Conservation (phyloP, 2,888 invertebrate genomes). For the Mongoloraphidia duomilia region DNA sequence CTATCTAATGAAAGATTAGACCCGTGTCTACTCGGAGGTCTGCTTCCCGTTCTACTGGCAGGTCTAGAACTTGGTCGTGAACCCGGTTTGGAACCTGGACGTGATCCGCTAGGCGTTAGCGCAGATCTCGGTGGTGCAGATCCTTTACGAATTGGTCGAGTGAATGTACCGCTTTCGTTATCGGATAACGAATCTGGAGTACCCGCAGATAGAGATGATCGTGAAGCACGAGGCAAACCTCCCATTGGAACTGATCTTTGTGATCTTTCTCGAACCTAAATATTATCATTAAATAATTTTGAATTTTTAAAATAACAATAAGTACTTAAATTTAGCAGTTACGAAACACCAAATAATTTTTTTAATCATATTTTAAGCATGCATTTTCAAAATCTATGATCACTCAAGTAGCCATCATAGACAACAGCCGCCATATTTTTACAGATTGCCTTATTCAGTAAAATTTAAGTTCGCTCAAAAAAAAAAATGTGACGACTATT, state of each 20-base stretch:
- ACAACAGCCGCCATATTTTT: background rate
- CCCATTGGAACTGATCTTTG: slow-evolving; percentile 81
- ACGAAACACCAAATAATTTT: background rate
- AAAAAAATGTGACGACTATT: background rate
- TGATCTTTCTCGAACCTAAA: slow-evolving; percentile 83
- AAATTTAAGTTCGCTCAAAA: slow-evolving; percentile 6
- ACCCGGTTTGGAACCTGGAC: slow-evolving; percentile 36
- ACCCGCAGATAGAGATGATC: slow-evolving; percentile 69
- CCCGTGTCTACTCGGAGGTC: slow-evolving; percentile 86
- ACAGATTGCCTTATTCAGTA: background rate
- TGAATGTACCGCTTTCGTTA: slow-evolving; percentile 56
- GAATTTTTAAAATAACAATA: background rate
- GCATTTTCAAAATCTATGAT: too few species aligned
- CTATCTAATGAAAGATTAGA: slow-evolving; percentile 83
- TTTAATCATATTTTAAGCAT: background rate
- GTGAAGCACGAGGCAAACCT: slow-evolving; percentile 40
- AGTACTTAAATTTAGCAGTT: background rate
- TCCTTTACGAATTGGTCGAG: slow-evolving; percentile 37
- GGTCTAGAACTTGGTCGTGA: slow-evolving; percentile 75
- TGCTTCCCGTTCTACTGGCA: slow-evolving; percentile 73
- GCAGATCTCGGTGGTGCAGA: slow-evolving; percentile 47
- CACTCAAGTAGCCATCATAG: too few species aligned
- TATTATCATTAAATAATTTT: background rate
- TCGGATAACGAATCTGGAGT: slow-evolving; percentile 83
- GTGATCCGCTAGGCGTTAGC: slow-evolving; percentile 62